phyloP scores from a whole-genome alignment of 2,888 invertebrate genomes.

The Chloromyia formosa region DNA sequence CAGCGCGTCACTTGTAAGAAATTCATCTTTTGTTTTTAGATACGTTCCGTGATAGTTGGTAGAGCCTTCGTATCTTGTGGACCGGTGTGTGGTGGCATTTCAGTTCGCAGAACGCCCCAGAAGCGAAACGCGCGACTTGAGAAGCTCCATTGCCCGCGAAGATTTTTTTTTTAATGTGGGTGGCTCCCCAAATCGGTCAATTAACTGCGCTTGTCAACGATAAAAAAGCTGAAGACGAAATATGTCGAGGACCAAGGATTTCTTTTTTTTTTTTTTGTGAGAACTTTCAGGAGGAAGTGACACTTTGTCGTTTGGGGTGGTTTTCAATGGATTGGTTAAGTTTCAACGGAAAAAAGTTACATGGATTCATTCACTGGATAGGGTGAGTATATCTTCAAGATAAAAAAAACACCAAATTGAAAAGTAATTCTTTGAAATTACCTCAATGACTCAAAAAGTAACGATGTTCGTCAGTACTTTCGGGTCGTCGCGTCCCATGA shows the following conservation, averaged over 20 bases:
- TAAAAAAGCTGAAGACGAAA: not conserved
- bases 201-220: conserved; percentile 48
- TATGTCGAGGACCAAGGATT: too few relatives aligned
- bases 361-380: too few relatives aligned
- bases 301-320: not conserved
- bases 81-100: not conserved
- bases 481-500: too few relatives aligned
- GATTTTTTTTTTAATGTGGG: conserved; percentile 44
- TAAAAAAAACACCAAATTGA: too few relatives aligned
- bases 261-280: conserved; percentile 1
- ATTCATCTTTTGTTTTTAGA: conserved; percentile 33
- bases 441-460: too few relatives aligned
- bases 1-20: not conserved
- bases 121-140: not conserved
- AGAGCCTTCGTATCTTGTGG: not conserved
- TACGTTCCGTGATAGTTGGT: not conserved
- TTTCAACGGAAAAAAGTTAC: too few relatives aligned
- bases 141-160: not conserved
- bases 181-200: conserved; percentile 46
- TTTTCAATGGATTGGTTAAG: not conserved
- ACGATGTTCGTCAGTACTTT: too few relatives aligned
- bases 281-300: not conserved
- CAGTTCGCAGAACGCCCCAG: not conserved
- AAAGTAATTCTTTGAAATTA: too few relatives aligned
- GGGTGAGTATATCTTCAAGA: too few relatives aligned